phyloP scores from a whole-genome alignment of 2,797 vertebrate species.

The Karalla daura region DNA sequence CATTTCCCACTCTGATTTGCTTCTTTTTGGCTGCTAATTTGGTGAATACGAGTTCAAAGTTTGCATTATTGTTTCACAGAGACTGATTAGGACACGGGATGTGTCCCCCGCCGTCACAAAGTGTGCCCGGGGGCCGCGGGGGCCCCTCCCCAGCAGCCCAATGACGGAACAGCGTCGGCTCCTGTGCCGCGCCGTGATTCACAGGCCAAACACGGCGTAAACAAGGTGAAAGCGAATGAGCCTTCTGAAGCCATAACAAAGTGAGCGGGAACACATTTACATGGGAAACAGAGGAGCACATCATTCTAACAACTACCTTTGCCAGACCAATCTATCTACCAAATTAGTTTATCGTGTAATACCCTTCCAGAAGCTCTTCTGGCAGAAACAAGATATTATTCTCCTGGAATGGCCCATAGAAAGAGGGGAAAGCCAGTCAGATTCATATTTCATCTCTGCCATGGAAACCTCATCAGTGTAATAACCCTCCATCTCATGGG shows the following conservation, averaged over 20 bases:
- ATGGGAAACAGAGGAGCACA: conserved; percentile 81
- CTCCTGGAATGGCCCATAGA: conserved; percentile 93
- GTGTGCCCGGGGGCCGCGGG: too few species aligned
- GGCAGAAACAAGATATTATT: conserved; percentile 93
- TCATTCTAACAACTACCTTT: conserved; percentile 86
- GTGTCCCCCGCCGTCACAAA: conserved; percentile 8
- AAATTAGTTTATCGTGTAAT: conserved; percentile 91
- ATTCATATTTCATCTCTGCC: conserved; percentile 99
- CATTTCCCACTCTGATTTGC: too few species aligned
- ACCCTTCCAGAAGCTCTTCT: conserved; percentile 87
- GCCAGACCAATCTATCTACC: conserved; percentile 93
- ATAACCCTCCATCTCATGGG: conserved; percentile 99
- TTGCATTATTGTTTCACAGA: too few species aligned
- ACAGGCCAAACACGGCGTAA: conserved; percentile 71
- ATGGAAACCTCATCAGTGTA: conserved; percentile 99
- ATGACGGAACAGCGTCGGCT: conserved; percentile 39
- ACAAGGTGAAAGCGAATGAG: conserved; percentile 83
- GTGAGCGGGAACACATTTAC: conserved; percentile 84
- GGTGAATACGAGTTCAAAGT: too few species aligned
- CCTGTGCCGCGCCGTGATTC: conserved; percentile 54
- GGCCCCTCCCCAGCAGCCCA: too few species aligned
- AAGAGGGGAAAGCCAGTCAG: conserved; percentile 88
- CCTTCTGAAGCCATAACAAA: conserved; percentile 78
- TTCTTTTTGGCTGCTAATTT: too few species aligned
- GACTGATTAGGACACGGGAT: background rate